Conservation (phyloP, 2,113 vertebrate species). For the Dolichallabes microphthalmus region DNA sequence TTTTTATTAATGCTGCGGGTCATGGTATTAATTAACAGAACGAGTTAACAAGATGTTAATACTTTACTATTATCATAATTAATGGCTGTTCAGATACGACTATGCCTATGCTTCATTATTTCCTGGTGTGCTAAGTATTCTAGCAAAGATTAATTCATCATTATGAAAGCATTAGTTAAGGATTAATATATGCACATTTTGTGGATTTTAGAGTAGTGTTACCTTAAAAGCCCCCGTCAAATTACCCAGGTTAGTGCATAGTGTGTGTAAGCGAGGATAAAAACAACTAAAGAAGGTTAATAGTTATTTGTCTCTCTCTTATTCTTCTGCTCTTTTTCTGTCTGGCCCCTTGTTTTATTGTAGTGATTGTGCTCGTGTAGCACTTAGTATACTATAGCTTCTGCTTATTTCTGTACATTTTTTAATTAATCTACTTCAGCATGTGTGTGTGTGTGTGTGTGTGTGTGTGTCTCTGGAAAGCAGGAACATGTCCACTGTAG, state of each 20-base stretch:
- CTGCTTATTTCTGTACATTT: slow-evolving; percentile 19
- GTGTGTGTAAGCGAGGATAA: neutral
- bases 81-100: neutral
- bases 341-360: slow-evolving; percentile 3
- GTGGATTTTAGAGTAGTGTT: neutral
- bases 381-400: slow-evolving; percentile 7
- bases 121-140: neutral
- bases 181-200: neutral
- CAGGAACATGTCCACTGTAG: slow-evolving; percentile 1
- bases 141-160: neutral
- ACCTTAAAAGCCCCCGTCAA: neutral
- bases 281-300: neutral
- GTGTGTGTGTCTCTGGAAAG: slow-evolving; percentile 20
- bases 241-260: neutral
- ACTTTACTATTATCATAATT: slow-evolving; percentile 9
- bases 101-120: slow-evolving; percentile 1
- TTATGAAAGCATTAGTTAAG: neutral
- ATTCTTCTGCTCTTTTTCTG: neutral
- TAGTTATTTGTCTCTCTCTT: neutral
- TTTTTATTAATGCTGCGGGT: slow-evolving; percentile 6
- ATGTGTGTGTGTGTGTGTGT: neutral
- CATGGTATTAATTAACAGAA: slow-evolving; percentile 12
- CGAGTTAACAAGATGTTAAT: slow-evolving; percentile 15
- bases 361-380: neutral
- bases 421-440: slow-evolving; percentile 41